Evolutionary conservation across 1,140 invertebrate species (phyloP), one percentile per base, ranked within the genome.

Genomic region (Rhynchophorus ferrugineus): DNA sequence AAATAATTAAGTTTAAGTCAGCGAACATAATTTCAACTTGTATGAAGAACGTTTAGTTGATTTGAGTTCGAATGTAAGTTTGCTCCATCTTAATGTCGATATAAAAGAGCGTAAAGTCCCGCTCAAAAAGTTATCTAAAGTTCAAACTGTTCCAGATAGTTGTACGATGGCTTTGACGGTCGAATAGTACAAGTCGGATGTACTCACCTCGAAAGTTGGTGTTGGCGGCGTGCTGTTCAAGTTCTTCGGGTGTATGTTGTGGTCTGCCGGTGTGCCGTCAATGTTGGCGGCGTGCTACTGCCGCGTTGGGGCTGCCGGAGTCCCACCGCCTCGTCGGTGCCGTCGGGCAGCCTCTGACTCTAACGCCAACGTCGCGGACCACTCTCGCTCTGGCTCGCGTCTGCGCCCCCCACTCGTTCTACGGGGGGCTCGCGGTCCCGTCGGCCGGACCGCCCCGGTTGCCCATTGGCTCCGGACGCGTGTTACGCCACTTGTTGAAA

Each of bases 271-370:
- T 21, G 45, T 48, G 45, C 45, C 36, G 45, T 48, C 45, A 38
- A 48, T 34, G 45, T 48, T 21, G 45, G 35, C 48, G 38, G 39
- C 39, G 38, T 49, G 39, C 48, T 49, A 43, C 48, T 43, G 48
- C 48, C 48, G 39, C 35, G 45, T 36, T 48, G 45, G 45, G 45
- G 45, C 48, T 49, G 48, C 48, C 48, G 48, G 48, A 49, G 48
- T 49, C 48, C 48, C 48, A 49, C 48, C 48, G 48, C 48, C 48
- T 49, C 48, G 48, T 49, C 48, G 48, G 38, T 49, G 48, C 36
- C 29, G 45, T 48, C 45, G 45, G 45, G 38, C 36, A 48, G 48
- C 48, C 48, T 49, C 48, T 49, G 48, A 49, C 48, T 49, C 21
- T 19, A 22, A 49, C 48, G 48, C 48, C 48, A 49, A 49, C 48